phyloP scores from a whole-genome alignment of 2,888 invertebrate genomes.

The Apomyelois bistriatella region DNA sequence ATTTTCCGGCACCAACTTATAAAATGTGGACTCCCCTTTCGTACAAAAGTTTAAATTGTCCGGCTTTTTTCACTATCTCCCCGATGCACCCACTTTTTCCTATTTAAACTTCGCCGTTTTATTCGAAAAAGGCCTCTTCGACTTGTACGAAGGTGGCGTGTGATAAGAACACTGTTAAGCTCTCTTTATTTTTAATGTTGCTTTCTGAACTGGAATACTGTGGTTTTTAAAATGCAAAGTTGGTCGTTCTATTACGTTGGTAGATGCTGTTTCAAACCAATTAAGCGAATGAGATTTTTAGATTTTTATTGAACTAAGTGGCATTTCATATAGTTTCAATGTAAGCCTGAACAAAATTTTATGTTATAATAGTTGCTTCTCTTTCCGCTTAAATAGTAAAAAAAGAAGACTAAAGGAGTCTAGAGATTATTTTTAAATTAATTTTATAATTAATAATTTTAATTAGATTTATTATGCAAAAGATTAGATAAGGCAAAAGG shows the following conservation, averaged over 20 bases:
- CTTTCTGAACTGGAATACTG: conserved; percentile 10
- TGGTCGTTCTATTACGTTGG: not conserved
- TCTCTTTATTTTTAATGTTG: conserved; percentile 15
- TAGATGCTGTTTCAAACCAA: not conserved
- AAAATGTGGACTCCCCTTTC: conserved; percentile 57
- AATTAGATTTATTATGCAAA: no score
- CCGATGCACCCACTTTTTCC: conserved; percentile 68
- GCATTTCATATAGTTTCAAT: no score
- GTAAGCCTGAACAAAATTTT: no score
- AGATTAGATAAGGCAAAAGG: no score
- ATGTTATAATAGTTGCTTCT: no score
- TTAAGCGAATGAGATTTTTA: not conserved
- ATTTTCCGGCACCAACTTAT: conserved; percentile 63
- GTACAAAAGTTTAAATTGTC: conserved; percentile 72
- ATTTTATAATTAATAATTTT: no score
- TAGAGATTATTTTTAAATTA: no score
- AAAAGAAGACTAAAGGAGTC: no score
- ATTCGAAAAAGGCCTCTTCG: conserved; percentile 54
- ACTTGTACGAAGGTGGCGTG: conserved; percentile 30
- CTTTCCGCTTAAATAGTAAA: no score
- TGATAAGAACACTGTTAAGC: conserved; percentile 30
- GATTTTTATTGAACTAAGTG: not conserved
- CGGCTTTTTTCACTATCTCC: conserved; percentile 74
- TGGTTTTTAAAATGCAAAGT: conserved; percentile 3
- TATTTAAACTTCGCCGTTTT: conserved; percentile 76